Percentiles rank a stretch among this genome's conserved stretches.
Evolutionary conservation across 2,797 vertebrate genomes (phyloP).

Genomic region (Hirundo rustica): DNA sequence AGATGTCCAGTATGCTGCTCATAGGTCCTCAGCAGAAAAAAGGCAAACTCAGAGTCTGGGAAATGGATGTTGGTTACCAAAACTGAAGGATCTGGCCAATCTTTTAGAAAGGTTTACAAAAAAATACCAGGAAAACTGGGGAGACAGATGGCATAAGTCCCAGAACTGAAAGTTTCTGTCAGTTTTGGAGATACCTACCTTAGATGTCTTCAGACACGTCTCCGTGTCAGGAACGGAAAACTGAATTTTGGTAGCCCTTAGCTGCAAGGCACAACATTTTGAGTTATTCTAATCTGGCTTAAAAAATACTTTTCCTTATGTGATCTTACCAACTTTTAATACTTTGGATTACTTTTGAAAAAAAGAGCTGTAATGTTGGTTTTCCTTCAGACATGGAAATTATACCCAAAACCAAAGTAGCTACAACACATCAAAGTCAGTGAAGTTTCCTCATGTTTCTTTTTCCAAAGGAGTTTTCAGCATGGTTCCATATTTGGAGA

Average conservation of each 20-base stretch:
- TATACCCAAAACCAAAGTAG: not conserved
- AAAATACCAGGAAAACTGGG: not conserved
- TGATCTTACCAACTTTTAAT: not conserved
- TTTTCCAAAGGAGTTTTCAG: not conserved
- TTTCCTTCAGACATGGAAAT: not conserved
- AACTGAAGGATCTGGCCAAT: not conserved
- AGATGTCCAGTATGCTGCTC: not conserved
- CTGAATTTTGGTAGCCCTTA: not conserved
- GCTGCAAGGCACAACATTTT: fast-evolving
- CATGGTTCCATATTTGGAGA: not conserved
- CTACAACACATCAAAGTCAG: not conserved
- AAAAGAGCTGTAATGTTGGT: fast-evolving
- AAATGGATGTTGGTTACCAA: not conserved
- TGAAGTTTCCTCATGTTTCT: not conserved
- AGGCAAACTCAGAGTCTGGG: not conserved
- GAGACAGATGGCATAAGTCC: not conserved
- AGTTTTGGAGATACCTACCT: not conserved
- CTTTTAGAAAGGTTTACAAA: not conserved
- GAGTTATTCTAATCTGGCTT: not conserved
- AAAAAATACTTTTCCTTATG: not conserved
- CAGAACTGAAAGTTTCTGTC: not conserved
- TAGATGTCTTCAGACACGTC: not conserved
- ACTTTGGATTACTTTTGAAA: not conserved
- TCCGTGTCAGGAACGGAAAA: not conserved
- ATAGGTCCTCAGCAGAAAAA: not conserved